phyloP scores from a whole-genome alignment of 2,113 vertebrate genomes.

The Pterocles gutturalis region DNA sequence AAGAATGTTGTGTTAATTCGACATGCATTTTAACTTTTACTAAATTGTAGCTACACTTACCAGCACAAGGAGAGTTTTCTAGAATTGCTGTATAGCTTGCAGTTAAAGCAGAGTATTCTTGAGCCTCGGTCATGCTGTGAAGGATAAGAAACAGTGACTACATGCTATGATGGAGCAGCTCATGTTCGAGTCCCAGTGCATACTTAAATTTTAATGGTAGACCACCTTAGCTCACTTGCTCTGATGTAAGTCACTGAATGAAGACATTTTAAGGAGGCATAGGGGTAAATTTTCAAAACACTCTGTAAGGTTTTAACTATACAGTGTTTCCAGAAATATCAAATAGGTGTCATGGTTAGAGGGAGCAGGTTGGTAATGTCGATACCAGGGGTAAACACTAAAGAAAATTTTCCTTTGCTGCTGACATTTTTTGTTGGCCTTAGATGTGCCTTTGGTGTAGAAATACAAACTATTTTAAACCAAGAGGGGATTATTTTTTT shows the following conservation, averaged over 20 bases:
- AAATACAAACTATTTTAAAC: constrained; percentile 7
- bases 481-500: background rate
- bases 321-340: background rate
- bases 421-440: constrained; percentile 1
- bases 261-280: background rate
- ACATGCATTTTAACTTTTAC: background rate
- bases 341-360: background rate
- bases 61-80: background rate
- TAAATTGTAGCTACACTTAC: background rate
- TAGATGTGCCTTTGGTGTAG: background rate
- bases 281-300: background rate
- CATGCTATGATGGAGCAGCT: background rate
- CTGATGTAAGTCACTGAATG: background rate
- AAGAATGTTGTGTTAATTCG: background rate
- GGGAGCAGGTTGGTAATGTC: background rate
- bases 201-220: background rate
- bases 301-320: background rate
- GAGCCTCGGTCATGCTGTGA: background rate
- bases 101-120: background rate
- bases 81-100: background rate
- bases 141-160: background rate
- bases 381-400: background rate
- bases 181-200: background rate
- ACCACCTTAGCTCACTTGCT: background rate
- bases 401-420: background rate